Percentiles rank a stretch among this genome's conserved stretches.
Conservation (phyloP, 2,113 vertebrate genomes). For the Pteronura brasiliensis region DNA sequence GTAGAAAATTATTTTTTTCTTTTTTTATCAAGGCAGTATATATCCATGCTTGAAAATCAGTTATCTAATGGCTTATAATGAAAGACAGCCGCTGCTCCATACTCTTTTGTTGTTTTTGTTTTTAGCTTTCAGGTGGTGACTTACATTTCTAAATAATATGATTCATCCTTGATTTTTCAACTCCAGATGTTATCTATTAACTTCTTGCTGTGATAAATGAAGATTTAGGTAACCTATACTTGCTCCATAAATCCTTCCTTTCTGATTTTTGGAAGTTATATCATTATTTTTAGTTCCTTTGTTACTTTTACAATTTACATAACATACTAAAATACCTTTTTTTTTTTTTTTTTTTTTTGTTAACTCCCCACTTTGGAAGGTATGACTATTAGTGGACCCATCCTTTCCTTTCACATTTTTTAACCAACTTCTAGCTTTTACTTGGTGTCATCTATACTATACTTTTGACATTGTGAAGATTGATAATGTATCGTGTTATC, state of each 20-base stretch:
- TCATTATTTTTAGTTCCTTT: conserved; percentile 2
- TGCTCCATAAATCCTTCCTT: neutral
- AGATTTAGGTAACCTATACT: neutral
- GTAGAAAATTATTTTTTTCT: neutral
- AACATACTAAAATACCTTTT: neutral
- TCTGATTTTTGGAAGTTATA: neutral
- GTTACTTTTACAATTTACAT: neutral
- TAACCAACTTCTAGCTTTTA: neutral
- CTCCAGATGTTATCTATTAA: neutral
- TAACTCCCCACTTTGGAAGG: neutral
- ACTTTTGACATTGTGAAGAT: neutral
- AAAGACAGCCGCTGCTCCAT: neutral
- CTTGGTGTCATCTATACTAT: neutral
- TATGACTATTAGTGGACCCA: neutral
- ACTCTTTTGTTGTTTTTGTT: neutral
- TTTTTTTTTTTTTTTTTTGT: neutral
- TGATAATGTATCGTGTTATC: neutral
- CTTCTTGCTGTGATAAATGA: neutral
- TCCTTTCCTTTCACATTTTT: neutral
- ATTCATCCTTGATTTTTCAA: neutral
- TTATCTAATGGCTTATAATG: neutral
- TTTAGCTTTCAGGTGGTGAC: neutral
- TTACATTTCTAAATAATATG: neutral
- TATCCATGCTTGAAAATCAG: neutral
- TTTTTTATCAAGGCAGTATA: neutral